Evolutionary conservation across 2,113 vertebrate species (phyloP).

Genomic region (Scytalopus superciliaris): DNA sequence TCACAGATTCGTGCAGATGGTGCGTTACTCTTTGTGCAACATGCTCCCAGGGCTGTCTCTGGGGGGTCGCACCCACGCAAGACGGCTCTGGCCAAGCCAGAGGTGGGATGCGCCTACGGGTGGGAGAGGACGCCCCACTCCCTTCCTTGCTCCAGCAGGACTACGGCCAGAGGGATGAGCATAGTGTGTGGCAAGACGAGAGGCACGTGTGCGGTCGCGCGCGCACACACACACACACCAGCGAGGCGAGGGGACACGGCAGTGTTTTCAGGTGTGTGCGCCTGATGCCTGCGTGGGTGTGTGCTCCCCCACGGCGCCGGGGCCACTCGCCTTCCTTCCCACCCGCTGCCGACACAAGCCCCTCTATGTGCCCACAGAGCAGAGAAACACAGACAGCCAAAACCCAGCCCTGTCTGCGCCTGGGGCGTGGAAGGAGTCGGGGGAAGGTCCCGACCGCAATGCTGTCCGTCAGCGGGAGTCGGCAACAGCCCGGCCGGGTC

Average conservation of each 20-base stretch:
- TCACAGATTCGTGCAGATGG: neutral
- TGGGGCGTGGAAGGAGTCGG: fast-evolving
- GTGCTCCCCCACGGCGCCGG: neutral
- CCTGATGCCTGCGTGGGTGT: neutral
- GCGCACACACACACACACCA: neutral
- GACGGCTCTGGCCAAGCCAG: neutral
- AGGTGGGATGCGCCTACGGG: fast-evolving
- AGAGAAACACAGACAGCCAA: neutral
- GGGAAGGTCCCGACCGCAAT: neutral
- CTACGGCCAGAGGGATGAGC: neutral
- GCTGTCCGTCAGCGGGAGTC: neutral
- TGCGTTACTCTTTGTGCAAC: neutral
- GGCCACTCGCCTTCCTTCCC: neutral
- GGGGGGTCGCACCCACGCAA: neutral
- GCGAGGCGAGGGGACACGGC: neutral
- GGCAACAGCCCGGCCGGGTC: neutral
- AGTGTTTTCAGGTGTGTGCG: fast-evolving
- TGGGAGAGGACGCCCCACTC: neutral
- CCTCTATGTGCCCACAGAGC: neutral
- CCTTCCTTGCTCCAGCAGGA: neutral
- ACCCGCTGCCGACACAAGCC: neutral
- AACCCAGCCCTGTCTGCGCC: fast-evolving
- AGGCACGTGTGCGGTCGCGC: neutral
- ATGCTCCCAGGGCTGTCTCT: neutral
- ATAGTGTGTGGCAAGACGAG: fast-evolving